Evolutionary conservation across 1,140 invertebrate genomes (phyloP), one percentile per base, ranked within the genome.

Genomic region (Drosophila rufa): DNA sequence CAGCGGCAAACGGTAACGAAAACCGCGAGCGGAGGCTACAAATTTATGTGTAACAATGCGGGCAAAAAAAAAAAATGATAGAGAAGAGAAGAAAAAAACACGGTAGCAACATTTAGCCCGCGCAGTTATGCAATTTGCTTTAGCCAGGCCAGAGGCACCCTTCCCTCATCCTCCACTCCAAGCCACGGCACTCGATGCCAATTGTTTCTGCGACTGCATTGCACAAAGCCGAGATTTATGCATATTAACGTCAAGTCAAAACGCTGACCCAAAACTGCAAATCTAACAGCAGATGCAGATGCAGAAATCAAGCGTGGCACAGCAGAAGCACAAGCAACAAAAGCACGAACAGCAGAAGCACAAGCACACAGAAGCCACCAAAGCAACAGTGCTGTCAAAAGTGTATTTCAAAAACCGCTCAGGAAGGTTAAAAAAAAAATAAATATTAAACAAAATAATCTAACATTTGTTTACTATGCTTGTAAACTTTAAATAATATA

Each of bases 171-270:
- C 40, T 19, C 25, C 19, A 11, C 25, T 47, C 40, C 19, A 19
- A 12, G 15, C 3, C 11, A 27, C 45, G 38, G 33, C 51, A 50
- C 59, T 71, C 59, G 47, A 67, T 86, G 56, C 75, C 79, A 82
- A 76, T 86, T 86, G 79, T 86, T 79, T 86, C 78, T 57, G 79
- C 61, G 46, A 61, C 55, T 38, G 70, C 57, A 79, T 83, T 87
- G 80, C 84, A 87, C 77, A 80, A 57, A 80, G 78, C 74, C 67
- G 69, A 87, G 84, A 87, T 87, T 87, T 87, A 87, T 87, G 84
- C 81, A 83, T 87, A 89, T 89, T 89, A 90, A 90, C 84, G 84
- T 77, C 82, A 79, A 87, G 78, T 82, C 83, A 80, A 86, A 86
- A 89, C 57, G 83, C 50, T 87, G 85, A 87, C 84, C 84, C 85